A percentile compares a stretch with the other conserved stretches of the same genome.
Evolutionary conservation across 2,888 invertebrate species (phyloP).

Genomic region (Prenolepis imparis): DNA sequence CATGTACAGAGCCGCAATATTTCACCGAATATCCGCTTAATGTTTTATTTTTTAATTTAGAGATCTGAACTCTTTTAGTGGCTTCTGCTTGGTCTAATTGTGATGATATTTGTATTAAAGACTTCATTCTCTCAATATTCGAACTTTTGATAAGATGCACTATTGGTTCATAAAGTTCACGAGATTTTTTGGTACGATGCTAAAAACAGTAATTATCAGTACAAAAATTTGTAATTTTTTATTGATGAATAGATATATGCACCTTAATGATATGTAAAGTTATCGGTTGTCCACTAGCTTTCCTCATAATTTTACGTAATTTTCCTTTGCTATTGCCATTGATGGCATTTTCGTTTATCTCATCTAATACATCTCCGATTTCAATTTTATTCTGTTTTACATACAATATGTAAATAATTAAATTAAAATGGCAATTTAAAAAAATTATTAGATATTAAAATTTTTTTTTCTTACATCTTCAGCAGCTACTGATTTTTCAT

Average conservation of each 20-base stretch:
- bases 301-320: constrained; percentile 87
- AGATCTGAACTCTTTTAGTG: constrained; percentile 31
- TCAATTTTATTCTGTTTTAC: constrained; percentile 87
- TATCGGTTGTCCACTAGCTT: constrained; percentile 86
- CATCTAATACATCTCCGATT: constrained; percentile 89
- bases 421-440: constrained; percentile 22
- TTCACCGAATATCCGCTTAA: constrained; percentile 85
- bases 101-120: constrained; percentile 72
- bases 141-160: constrained; percentile 82
- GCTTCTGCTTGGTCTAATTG: constrained; percentile 56
- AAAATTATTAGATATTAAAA: constrained; percentile 8
- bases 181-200: constrained; percentile 83
- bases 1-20: constrained; percentile 87
- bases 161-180: constrained; percentile 87
- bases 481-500: constrained; percentile 88
- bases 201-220: constrained; percentile 61
- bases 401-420: constrained; percentile 22
- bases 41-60: constrained; percentile 54
- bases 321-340: constrained; percentile 86
- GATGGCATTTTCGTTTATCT: constrained; percentile 88
- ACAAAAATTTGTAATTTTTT: background rate
- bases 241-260: constrained; percentile 42
- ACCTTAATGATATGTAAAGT: constrained; percentile 88
- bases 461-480: constrained; percentile 88
- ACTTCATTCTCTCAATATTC: constrained; percentile 79